Evolutionary conservation across 2,113 vertebrate genomes (phyloP), one percentile per base, ranked within the genome.

Genomic region (Epinephelus cyanopodus): DNA sequence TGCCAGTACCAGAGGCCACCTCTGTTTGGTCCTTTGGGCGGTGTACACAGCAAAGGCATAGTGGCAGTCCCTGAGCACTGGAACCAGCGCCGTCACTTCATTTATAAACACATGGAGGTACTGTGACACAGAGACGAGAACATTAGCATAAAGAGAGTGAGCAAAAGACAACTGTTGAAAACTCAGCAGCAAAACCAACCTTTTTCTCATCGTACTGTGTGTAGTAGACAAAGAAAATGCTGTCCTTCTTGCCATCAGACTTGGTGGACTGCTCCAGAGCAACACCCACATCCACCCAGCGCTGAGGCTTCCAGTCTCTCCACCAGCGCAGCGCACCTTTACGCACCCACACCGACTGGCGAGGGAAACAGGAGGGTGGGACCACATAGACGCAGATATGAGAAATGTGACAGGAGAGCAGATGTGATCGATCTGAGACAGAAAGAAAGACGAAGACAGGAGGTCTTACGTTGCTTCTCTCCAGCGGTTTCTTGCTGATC

Each of bases 151-250:
- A 84, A 67, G 15, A 56, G 2, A n/a, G 17, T 33, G 18, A 23
- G 8, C 17, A 18, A 66, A 8, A 17, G 45, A 53, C 29, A 15
- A 9, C 23, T 21, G 25, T 25, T 18, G 50, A 15, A 48, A 21
- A 13, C n/a, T 13, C 6, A 9, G n/a, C 42, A 23, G 42, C 3
- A 18, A 27, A 65, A 61, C 81, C 11, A 62, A 99, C 98, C 97
- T 99, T 99, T 84, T 98, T 99, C 92, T 99, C 97, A 75, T 98
- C 97, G 0, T 97, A 95, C 66, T 97, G 95, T 45, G 96, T 94
- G 90, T 98, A 99, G 53, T 98, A 99, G 90, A 99, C 93, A 89
- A 99, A 99, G n/a, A 99, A 96, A 84, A 99, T 97, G 92, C 97
- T 97, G 85, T 99, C 97, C 0, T 95, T 96, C 57, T 81, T 93